These are phyloP conservation scores for Montipora cactus DNA, from an alignment of 64 coral and sea anemone genomes.

Conservation along the genomic window DNA sequence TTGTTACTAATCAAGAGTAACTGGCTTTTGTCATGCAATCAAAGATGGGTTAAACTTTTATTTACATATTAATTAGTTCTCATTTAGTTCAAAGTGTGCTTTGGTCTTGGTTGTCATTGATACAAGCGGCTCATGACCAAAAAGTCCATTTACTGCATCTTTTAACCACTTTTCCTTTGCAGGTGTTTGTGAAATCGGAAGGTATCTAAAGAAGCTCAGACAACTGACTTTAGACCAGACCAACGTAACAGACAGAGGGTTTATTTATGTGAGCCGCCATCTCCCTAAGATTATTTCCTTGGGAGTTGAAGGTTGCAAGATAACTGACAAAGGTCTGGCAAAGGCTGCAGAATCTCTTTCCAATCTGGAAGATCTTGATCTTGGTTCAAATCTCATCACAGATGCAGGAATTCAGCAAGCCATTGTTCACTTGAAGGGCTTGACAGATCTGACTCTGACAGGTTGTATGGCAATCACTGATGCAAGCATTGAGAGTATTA, in stretches of 20 bases:
- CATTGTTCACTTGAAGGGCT: slow-evolving; percentile 69
- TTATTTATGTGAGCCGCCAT: slow-evolving; percentile 85
- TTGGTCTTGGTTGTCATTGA: too few species aligned
- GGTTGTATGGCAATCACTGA: slow-evolving; percentile 81
- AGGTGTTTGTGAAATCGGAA: slow-evolving; percentile 91
- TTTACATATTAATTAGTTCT: too few species aligned
- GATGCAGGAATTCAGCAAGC: slow-evolving; percentile 62
- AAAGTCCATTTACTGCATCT: not conserved
- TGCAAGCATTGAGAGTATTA: slow-evolving; percentile 60
- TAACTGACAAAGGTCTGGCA: slow-evolving; percentile 67
- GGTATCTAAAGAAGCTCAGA: slow-evolving; percentile 76
- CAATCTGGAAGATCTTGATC: slow-evolving; percentile 71
- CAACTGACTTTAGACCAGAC: slow-evolving; percentile 89
- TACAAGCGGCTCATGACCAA: too few species aligned
- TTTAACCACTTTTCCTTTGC: not conserved
- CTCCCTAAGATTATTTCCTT: slow-evolving; percentile 73
- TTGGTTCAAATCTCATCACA: slow-evolving; percentile 70
- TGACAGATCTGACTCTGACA: slow-evolving; percentile 88
- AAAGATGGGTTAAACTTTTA: too few species aligned
- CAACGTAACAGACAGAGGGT: slow-evolving; percentile 80
- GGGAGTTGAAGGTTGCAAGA: slow-evolving; percentile 81
- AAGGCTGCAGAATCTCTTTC: slow-evolving; percentile 55
- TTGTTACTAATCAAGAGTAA: too few species aligned
- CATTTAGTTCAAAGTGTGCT: too few species aligned
- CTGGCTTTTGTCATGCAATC: too few species aligned